Base-by-base conservation (phyloP, 2,888 invertebrate genomes). In the Noctua janthe region DNA sequence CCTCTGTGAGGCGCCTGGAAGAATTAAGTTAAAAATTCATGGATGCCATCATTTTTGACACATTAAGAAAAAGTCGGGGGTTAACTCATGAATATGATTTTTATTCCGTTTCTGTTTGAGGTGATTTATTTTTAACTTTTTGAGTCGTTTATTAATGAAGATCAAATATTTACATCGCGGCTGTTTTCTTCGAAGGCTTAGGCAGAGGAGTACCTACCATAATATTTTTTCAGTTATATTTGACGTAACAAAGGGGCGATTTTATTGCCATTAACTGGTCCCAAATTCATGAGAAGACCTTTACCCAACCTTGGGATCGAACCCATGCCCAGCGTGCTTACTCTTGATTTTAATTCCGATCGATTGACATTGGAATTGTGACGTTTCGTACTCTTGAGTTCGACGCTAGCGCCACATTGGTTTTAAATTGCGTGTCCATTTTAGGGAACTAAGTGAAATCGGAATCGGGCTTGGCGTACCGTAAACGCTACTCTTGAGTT, bases 11-110 rank as follows among this genome's bases (percentile, higher is more conserved):
- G 54, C 71, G 73, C 75, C 83, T 85, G 73, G 67, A 84, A 67
- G 87, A 90, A 90, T 91, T 90, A 88, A 84, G 88, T 90, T 81
- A 83, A 82, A 80, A 82, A 87, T 87, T 91, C 89, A 92, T 89
- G 88, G 87, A 82, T 11, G 84, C 77, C 80, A 82, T 89, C 78
- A 87, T 90, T 91, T 91, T 85, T 89, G 87, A 88, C 89, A 88
- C 89, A 82, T 86, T 88, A 87, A 77, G 81, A 76, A 78, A 80
- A 76, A 83, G 66, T 75, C 78, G 73, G 75, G 76, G 74, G 85
- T 84, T 80, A 69, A 74, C 78, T 90, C 87, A 89, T 85, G 86
- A 89, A 87, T 87, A 84, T 77, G 43, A 75, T 83, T 84, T 73
- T 86, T 78, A 78, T 86, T 77, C 64, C 81, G 73, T 81, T 80